These are phyloP conservation scores for Megaceryle alcyon DNA, from an alignment of 2,797 vertebrate genomes.

Conservation along the genomic window DNA sequence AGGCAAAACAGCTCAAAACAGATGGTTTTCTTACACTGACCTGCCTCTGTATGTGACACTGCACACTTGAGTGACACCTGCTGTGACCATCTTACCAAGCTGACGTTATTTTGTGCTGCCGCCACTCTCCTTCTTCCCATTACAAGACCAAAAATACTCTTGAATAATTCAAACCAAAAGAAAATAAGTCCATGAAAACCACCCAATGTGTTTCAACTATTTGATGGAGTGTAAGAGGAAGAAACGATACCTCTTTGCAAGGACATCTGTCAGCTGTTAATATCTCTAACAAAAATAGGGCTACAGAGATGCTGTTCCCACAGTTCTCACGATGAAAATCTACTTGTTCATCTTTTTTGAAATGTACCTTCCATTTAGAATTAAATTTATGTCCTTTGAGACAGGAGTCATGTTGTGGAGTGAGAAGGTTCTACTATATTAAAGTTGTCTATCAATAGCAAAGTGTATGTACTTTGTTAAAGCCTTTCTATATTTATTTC, in stretches of 20 bases:
- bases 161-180: not conserved
- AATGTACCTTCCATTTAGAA: not conserved
- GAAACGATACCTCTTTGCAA: not conserved
- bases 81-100: not conserved
- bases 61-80: not conserved
- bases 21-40: not conserved
- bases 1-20: not conserved
- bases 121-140: not conserved
- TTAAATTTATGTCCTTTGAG: not conserved
- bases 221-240: not conserved
- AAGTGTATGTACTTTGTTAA: not conserved
- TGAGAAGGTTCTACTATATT: not conserved
- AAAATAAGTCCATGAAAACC: not conserved
- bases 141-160: not conserved
- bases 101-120: not conserved
- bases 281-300: not conserved
- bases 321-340: not conserved
- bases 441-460: not conserved
- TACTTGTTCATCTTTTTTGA: not conserved
- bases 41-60: not conserved
- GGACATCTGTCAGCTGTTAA: not conserved
- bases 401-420: not conserved
- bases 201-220: not conserved
- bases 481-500: not conserved
- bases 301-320: not conserved